Conservation (phyloP, 2,888 invertebrate species). For the Thymelicus acteon region DNA sequence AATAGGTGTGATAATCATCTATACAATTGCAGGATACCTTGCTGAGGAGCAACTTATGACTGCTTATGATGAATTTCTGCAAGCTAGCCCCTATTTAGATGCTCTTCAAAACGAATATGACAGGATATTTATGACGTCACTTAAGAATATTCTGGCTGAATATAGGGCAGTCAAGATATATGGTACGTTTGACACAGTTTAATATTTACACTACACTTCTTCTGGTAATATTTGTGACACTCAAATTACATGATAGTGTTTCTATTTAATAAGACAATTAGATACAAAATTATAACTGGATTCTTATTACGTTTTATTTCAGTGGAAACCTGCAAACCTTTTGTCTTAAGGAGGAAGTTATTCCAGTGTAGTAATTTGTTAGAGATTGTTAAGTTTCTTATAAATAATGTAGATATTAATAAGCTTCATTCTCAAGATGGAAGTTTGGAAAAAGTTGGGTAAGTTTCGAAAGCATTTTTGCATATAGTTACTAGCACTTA, state of each 20-base stretch:
- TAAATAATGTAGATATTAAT: slow-evolving; percentile 63
- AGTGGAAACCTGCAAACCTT: slow-evolving; percentile 78
- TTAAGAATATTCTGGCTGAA: slow-evolving; percentile 76
- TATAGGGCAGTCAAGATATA: slow-evolving; percentile 78
- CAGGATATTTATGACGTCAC: slow-evolving; percentile 79
- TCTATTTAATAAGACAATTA: not conserved
- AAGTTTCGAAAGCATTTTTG: slow-evolving; percentile 27
- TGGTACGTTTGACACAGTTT: slow-evolving; percentile 55
- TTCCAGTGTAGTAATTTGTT: slow-evolving; percentile 70
- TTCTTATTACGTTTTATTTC: slow-evolving; percentile 50
- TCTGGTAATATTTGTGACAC: not conserved
- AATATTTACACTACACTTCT: not conserved
- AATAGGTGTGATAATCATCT: slow-evolving; percentile 10
- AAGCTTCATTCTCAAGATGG: slow-evolving; percentile 60
- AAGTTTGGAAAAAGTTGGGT: slow-evolving; percentile 57
- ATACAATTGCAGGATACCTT: slow-evolving; percentile 68
- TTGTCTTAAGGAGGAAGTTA: slow-evolving; percentile 65
- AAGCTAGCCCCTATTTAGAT: slow-evolving; percentile 77
- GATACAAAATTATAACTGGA: not conserved
- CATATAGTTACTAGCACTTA: too few relatives aligned
- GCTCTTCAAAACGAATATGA: slow-evolving; percentile 77
- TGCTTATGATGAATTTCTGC: slow-evolving; percentile 79
- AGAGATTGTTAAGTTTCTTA: slow-evolving; percentile 70
- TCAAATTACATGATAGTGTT: not conserved
- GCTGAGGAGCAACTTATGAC: slow-evolving; percentile 81